These are phyloP conservation scores for Equus quagga DNA, from an alignment of 2,113 vertebrate genomes.

Conservation along the genomic window DNA sequence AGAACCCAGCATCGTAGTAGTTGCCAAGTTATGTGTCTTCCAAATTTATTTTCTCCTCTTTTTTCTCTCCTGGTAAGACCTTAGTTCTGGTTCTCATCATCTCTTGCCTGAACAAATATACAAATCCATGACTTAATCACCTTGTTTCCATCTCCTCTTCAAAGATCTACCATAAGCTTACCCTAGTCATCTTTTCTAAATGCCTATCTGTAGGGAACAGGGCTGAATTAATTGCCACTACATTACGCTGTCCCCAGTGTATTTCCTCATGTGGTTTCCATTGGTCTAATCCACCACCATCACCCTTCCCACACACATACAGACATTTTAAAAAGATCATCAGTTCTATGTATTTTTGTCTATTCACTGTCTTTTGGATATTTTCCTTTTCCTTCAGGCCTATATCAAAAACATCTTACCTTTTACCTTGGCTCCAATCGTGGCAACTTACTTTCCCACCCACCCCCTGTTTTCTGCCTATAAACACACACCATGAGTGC, in stretches of 20 bases:
- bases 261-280: not conserved
- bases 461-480: not conserved
- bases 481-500: not conserved
- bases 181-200: not conserved
- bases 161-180: not conserved
- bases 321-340: not conserved
- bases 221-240: accelerated
- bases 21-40: not conserved
- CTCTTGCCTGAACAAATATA: not conserved
- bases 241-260: accelerated
- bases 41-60: not conserved
- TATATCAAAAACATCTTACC: not conserved
- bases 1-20: not conserved
- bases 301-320: not conserved
- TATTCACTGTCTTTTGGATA: not conserved
- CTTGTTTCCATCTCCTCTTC: not conserved
- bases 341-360: not conserved
- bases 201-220: not conserved
- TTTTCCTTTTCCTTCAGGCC: not conserved
- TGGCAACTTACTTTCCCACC: not conserved
- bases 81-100: not conserved
- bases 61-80: not conserved
- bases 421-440: not conserved
- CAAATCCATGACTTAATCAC: not conserved
- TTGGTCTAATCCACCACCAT: not conserved